Percentiles rank a stretch among this genome's conserved stretches.
These are phyloP conservation scores for Smutsia gigantea DNA, from an alignment of 2,797 vertebrate genomes.

Conservation along the genomic window DNA sequence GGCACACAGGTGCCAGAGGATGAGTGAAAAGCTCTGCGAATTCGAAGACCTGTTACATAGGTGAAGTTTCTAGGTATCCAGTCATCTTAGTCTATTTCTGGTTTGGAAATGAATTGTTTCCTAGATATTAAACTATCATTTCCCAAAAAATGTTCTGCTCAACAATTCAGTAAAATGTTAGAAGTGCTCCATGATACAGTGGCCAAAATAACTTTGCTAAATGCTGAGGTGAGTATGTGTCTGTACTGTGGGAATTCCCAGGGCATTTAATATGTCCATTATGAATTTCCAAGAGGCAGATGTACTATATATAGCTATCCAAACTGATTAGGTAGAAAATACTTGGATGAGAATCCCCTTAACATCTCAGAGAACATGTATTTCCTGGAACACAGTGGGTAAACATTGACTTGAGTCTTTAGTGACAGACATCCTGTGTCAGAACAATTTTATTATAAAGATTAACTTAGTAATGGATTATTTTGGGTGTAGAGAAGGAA, in stretches of 20 bases:
- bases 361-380: background rate
- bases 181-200: background rate
- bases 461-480: constrained; percentile 3
- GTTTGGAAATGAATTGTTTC: constrained; percentile 24
- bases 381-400: constrained; percentile 40
- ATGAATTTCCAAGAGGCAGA: background rate
- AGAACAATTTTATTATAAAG: background rate
- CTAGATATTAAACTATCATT: background rate
- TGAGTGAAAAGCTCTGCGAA: background rate
- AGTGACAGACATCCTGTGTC: background rate
- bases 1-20: background rate
- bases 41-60: background rate
- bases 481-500: constrained; percentile 26
- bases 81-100: background rate
- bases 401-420: constrained; percentile 11
- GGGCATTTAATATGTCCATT: background rate
- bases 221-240: background rate
- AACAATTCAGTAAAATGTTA: constrained; percentile 12
- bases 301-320: background rate
- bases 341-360: background rate
- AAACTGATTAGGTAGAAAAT: constrained; percentile 36
- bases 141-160: background rate
- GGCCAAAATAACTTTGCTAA: constrained; percentile 36
- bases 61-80: background rate
- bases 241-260: background rate